Percentiles rank a stretch among this genome's conserved stretches.
These are phyloP conservation scores for Ophonus ardosiacus DNA, from an alignment of 2,888 invertebrate genomes.

Conservation along the genomic window DNA sequence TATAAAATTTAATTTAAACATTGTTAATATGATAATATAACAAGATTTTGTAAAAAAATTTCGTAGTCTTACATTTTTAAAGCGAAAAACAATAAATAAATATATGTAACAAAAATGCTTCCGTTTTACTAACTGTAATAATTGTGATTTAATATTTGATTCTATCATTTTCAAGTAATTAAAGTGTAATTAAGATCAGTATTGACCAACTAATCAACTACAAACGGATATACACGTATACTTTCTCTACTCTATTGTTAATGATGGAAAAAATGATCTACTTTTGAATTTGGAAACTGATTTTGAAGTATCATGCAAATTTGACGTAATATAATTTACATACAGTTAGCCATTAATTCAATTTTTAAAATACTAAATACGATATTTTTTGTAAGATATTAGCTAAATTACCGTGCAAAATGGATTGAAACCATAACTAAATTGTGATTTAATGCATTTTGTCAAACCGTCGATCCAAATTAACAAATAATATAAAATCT, in stretches of 20 bases:
- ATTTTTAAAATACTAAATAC: neutral
- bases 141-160: neutral
- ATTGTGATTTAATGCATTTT: neutral
- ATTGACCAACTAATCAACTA: neutral
- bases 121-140: neutral
- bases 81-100: too few species aligned
- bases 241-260: conserved; percentile 29
- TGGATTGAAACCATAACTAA: conserved; percentile 12
- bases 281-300: conserved; percentile 9
- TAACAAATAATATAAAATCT: conserved; percentile 7
- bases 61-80: too few species aligned
- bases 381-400: neutral
- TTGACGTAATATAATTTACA: neutral
- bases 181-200: conserved; percentile 15
- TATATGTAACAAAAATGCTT: neutral
- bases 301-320: neutral
- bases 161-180: conserved; percentile 19
- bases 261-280: conserved; percentile 9
- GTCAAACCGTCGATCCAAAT: neutral
- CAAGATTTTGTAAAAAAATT: too few species aligned
- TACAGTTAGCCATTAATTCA: neutral
- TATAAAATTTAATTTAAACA: too few species aligned
- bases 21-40: too few species aligned
- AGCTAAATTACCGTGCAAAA: conserved; percentile 3
- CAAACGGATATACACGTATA: neutral